These are phyloP conservation scores for honey bee (Apis mellifera) DNA, from an alignment of 1,140 invertebrate genomes.

Conservation along the genomic window DNA sequence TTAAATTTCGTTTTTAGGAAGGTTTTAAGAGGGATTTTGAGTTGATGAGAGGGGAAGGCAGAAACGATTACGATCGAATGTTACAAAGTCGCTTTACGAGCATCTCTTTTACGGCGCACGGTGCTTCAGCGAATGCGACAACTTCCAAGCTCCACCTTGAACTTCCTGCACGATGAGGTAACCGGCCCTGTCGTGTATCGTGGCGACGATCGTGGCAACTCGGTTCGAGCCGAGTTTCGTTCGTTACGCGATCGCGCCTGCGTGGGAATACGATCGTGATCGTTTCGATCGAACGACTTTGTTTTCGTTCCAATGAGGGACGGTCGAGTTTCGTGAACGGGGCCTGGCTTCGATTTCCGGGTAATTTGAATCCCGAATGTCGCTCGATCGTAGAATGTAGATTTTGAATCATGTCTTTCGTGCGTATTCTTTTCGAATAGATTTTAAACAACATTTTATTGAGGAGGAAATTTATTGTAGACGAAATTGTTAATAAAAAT, in stretches of 20 bases:
- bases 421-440: no score
- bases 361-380: not conserved
- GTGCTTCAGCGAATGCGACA: slow-evolving; percentile 18
- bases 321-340: not conserved
- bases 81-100: slow-evolving; percentile 44
- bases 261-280: not conserved
- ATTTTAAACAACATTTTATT: no score
- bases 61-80: no score
- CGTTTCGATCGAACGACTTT: slow-evolving; percentile 1
- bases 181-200: slow-evolving; percentile 2
- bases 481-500: no score
- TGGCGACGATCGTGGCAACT: not conserved
- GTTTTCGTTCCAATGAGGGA: not conserved
- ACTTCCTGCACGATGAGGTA: slow-evolving; percentile 43
- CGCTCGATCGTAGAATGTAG: not conserved
- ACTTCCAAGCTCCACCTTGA: slow-evolving; percentile 40
- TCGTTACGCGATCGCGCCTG: not conserved
- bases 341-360: not conserved
- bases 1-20: no score
- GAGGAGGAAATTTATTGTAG: no score
- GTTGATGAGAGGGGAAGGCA: no score
- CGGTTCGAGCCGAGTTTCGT: not conserved
- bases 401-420: no score
- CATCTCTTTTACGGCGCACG: slow-evolving; percentile 31
- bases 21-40: no score